A percentile compares a stretch with the other conserved stretches of the same genome.
These are phyloP conservation scores for Grallaria varia DNA, from an alignment of 2,113 vertebrate species.

Conservation along the genomic window DNA sequence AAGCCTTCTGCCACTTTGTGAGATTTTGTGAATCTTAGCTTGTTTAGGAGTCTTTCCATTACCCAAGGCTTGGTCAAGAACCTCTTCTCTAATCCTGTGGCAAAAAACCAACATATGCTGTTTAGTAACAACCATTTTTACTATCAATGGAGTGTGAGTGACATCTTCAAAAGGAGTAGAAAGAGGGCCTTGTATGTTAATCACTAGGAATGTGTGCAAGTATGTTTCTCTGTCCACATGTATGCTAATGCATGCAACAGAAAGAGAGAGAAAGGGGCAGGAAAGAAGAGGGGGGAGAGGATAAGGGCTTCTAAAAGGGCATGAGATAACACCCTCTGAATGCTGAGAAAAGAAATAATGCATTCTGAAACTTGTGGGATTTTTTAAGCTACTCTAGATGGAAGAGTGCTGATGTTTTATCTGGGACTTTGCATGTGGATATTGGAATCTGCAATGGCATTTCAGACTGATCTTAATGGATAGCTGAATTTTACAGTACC, in stretches of 20 bases:
- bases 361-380: background rate
- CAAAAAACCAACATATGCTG: background rate
- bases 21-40: background rate
- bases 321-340: background rate
- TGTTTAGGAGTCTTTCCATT: background rate
- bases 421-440: background rate
- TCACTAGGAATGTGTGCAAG: background rate
- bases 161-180: background rate
- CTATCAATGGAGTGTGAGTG: background rate
- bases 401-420: background rate
- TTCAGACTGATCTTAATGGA: background rate
- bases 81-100: background rate
- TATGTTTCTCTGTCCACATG: background rate
- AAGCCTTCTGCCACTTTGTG: background rate
- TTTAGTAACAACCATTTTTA: background rate
- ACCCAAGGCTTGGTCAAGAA: background rate
- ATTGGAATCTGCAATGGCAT: background rate
- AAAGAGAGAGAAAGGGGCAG: background rate
- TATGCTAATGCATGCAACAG: background rate
- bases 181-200: background rate
- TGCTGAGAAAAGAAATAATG: background rate
- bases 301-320: background rate
- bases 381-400: background rate
- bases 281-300: background rate
- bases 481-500: background rate